Evolutionary conservation across 2,113 vertebrate species (phyloP).

Genomic region (Elachura formosa): DNA sequence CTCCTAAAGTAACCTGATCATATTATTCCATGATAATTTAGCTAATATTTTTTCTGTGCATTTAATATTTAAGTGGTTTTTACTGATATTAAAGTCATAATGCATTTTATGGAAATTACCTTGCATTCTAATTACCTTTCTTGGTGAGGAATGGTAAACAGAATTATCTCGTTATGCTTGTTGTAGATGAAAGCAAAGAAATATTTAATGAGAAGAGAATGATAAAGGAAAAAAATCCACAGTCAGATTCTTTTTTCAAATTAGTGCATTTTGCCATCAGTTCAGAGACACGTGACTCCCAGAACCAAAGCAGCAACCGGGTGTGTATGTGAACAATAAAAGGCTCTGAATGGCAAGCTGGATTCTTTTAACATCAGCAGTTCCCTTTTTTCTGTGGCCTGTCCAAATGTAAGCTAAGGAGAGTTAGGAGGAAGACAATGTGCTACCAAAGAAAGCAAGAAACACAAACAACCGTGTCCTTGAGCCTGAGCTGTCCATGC

Average conservation of each 20-base stretch:
- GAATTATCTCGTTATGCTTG: not conserved
- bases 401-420: not conserved
- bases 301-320: not conserved
- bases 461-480: not conserved
- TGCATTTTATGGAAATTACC: constrained; percentile 69
- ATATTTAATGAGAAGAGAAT: not conserved
- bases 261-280: not conserved
- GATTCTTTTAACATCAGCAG: not conserved
- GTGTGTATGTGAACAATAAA: not conserved
- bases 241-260: not conserved
- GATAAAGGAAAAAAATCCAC: not conserved
- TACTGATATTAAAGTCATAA: constrained; percentile 76
- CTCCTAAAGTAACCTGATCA: constrained; percentile 71
- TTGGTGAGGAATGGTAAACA: constrained; percentile 17
- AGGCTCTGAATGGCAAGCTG: not conserved
- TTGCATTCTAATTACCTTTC: constrained; percentile 69
- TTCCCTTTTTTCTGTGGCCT: not conserved
- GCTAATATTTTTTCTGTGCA: constrained; percentile 73
- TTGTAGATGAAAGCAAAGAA: constrained; percentile 3
- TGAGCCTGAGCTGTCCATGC: not conserved
- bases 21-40: constrained; percentile 78
- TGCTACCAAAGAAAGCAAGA: not conserved
- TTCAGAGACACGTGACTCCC: accelerated
- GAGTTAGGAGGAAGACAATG: not conserved
- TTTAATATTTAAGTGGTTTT: constrained; percentile 77